Percentiles rank a stretch among this genome's conserved stretches.
Evolutionary conservation across 2,113 vertebrate genomes (phyloP).

Genomic region (cat (Felis catus)): F.catus_Fca126_mat1.0 CM031417.1:102593501-102594000

Average conservation of each 20-base stretch:
- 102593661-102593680: not conserved
- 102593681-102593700: not conserved
- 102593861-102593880: constrained; percentile 1
- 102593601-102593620: not conserved
- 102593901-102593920: too few species aligned
- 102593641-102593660: constrained; percentile 6
- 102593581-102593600: not conserved
- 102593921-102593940: too few species aligned
- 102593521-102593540: not conserved
- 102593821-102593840: constrained; percentile 18
- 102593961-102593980: too few species aligned
- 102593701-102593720: constrained; percentile 36
- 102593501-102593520: not conserved
- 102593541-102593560: not conserved
- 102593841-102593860: not conserved
- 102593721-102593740: constrained; percentile 45
- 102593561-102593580: not conserved
- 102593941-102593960: too few species aligned
- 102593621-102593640: constrained; percentile 23
- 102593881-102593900: not conserved
- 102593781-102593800: constrained; percentile 45
- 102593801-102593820: constrained; percentile 38
- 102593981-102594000: too few species aligned
- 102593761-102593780: constrained; percentile 24
- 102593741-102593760: constrained; percentile 1